Percentiles rank a stretch among this genome's conserved stretches.
phyloP scores from a whole-genome alignment of 2,888 invertebrate genomes.

The Drosophila macrospina region DNA sequence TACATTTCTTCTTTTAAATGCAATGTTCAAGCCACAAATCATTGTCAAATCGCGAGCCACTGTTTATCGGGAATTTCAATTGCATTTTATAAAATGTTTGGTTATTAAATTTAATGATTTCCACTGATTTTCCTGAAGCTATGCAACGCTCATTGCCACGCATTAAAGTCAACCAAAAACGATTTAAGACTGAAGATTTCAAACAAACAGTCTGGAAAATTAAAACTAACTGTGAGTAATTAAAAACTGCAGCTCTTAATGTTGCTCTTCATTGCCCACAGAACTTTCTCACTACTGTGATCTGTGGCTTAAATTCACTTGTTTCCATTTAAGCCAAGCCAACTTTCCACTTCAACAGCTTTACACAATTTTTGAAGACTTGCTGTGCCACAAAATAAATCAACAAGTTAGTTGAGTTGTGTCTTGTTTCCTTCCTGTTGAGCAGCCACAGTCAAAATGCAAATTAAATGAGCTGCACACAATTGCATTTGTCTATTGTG shows the following conservation, averaged over 20 bases:
- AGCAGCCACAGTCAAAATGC: conserved; percentile 6
- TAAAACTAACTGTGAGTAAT: background rate
- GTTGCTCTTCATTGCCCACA: background rate
- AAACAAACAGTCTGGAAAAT: background rate
- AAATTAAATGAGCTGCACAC: conserved; percentile 39
- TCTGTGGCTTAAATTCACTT: background rate
- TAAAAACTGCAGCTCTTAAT: background rate
- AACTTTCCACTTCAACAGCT: conserved; percentile 16
- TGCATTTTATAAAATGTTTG: no score
- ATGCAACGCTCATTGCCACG: background rate
- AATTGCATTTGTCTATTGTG: conserved; percentile 19
- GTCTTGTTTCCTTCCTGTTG: background rate
- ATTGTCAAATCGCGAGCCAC: no score
- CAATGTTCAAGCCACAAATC: background rate
- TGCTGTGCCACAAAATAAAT: conserved; percentile 3
- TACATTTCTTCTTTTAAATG: background rate
- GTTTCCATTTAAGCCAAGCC: background rate
- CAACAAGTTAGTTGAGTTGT: background rate
- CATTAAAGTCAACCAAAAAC: no score
- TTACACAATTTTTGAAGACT: conserved; percentile 7
- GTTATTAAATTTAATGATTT: no score
- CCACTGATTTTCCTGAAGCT: background rate
- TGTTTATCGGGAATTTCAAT: no score
- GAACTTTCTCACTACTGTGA: background rate
- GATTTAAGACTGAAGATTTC: background rate